These are phyloP conservation scores for Tenebrio molitor DNA, from an alignment of 1,140 invertebrate species.

Conservation along the genomic window DNA sequence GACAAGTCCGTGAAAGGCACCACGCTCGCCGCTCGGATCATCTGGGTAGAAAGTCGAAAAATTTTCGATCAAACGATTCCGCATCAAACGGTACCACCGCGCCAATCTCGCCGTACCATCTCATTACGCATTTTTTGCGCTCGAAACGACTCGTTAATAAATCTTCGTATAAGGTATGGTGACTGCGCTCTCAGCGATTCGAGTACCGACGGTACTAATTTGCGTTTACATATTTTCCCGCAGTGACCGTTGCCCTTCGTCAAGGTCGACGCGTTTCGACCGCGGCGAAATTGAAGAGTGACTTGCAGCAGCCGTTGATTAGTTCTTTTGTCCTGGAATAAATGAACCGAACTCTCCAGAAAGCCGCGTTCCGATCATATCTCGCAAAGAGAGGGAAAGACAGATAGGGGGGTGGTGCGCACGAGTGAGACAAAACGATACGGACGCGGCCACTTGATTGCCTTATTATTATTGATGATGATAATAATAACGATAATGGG, in stretches of 20 bases:
- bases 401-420: slow-evolving; percentile 10
- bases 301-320: slow-evolving; percentile 52
- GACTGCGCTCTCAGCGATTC: background rate
- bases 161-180: slow-evolving; percentile 8
- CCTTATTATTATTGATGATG: slow-evolving; percentile 40
- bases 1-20: background rate
- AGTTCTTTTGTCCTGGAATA: slow-evolving; percentile 52
- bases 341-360: slow-evolving; percentile 47
- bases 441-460: slow-evolving; percentile 23
- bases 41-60: slow-evolving; percentile 3
- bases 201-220: slow-evolving; percentile 15
- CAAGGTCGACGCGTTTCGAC: slow-evolving; percentile 3
- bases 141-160: slow-evolving; percentile 2
- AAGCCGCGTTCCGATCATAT: slow-evolving; percentile 39
- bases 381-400: background rate
- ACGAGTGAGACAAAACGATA: slow-evolving; percentile 37
- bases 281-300: slow-evolving; percentile 41
- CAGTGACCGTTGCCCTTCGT: slow-evolving; percentile 19
- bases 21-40: background rate
- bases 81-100: slow-evolving; percentile 30
- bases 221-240: slow-evolving; percentile 16
- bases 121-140: slow-evolving; percentile 9
- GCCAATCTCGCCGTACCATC: background rate
- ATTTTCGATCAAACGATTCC: background rate
- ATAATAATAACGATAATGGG: slow-evolving; percentile 34